These are phyloP conservation scores for Agrochola litura DNA, from an alignment of 2,888 invertebrate genomes.

Conservation along the genomic window DNA sequence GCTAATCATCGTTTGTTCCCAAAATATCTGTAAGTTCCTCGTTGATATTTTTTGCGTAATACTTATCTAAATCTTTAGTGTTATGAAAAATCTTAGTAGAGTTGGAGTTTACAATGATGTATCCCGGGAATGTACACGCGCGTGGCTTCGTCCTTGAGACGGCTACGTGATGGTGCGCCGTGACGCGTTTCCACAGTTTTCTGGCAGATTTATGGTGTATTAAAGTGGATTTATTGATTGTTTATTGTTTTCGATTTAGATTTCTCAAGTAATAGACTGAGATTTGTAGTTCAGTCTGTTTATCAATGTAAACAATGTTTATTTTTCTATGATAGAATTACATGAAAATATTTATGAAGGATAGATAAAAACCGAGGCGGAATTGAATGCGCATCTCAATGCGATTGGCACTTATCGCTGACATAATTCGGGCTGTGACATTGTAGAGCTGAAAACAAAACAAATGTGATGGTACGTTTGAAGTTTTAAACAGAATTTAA, in stretches of 20 bases:
- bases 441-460: conserved; percentile 35
- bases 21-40: conserved; percentile 39
- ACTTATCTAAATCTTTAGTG: conserved; percentile 18
- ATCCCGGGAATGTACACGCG: conserved; percentile 50
- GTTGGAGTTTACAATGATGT: conserved; percentile 43
- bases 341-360: conserved; percentile 20
- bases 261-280: conserved; percentile 68
- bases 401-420: conserved; percentile 42
- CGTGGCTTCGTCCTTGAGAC: conserved; percentile 66
- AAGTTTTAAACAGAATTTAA: conserved; percentile 47
- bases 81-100: conserved; percentile 17
- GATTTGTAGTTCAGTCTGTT: conserved; percentile 63
- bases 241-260: conserved; percentile 77
- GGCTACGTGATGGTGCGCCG: conserved; percentile 56
- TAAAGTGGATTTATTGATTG: conserved; percentile 79
- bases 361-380: conserved; percentile 23
- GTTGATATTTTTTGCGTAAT: conserved; percentile 27
- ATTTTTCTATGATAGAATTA: conserved; percentile 50
- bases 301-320: conserved; percentile 60
- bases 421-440: conserved; percentile 41
- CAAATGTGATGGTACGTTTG: conserved; percentile 39
- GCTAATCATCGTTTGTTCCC: conserved; percentile 37
- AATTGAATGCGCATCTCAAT: conserved; percentile 31
- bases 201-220: conserved; percentile 77
- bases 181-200: conserved; percentile 70